Evolutionary conservation across 2,797 vertebrate genomes (phyloP).

Genomic region (Botia almorhae): DNA sequence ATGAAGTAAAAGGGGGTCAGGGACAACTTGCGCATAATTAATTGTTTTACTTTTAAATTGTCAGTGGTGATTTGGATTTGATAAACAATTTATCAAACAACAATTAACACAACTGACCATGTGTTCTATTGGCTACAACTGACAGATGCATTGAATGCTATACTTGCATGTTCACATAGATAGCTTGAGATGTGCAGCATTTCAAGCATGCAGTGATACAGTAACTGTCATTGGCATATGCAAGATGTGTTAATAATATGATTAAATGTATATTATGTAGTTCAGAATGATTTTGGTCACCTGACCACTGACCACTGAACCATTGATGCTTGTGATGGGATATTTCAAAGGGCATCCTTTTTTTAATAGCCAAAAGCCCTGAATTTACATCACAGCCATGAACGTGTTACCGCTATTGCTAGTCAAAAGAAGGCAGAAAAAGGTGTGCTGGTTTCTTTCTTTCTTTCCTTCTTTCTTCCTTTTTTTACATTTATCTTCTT

Average conservation of each 20-base stretch:
- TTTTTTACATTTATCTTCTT: too few relatives aligned
- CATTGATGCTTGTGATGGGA: too few relatives aligned
- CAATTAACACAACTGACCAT: slow-evolving; percentile 50
- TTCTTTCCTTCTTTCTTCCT: too few relatives aligned
- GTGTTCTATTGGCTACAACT: slow-evolving; percentile 41
- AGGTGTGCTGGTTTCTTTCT: too few relatives aligned
- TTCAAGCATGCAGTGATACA: not conserved
- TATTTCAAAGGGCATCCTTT: too few relatives aligned
- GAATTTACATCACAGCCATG: too few relatives aligned
- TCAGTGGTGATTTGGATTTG: slow-evolving; percentile 67
- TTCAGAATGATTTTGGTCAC: too few relatives aligned
- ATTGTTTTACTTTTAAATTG: slow-evolving; percentile 70
- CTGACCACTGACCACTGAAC: too few relatives aligned
- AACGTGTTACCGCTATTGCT: too few relatives aligned
- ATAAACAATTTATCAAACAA: slow-evolving; percentile 58
- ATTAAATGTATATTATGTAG: too few relatives aligned
- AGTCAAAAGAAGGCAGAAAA: too few relatives aligned
- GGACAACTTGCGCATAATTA: slow-evolving; percentile 70
- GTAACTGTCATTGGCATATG: not conserved
- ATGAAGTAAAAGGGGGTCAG: slow-evolving; percentile 74
- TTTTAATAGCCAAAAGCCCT: too few relatives aligned
- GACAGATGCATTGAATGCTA: slow-evolving; percentile 24
- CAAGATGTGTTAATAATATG: not conserved
- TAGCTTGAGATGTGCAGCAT: not conserved
- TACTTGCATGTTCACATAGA: not conserved